Percentiles rank a stretch among this genome's conserved stretches.
Conservation (phyloP, 2,113 vertebrate genomes). For the Otocyon megalotis region DNA sequence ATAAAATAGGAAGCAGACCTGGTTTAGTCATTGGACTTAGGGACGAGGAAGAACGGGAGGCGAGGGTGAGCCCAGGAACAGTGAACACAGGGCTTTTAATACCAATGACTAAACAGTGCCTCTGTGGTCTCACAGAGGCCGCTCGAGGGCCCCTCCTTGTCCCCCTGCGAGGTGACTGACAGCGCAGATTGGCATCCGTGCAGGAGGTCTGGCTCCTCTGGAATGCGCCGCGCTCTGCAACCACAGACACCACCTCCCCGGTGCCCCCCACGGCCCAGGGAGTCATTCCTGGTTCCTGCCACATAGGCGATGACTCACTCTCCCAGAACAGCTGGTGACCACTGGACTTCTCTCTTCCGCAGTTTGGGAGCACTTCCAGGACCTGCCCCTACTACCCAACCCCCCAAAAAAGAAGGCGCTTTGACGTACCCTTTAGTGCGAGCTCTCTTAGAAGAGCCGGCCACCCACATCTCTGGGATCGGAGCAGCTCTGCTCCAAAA, state of each 20-base stretch:
- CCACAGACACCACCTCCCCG: constrained; percentile 46
- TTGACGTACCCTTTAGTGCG: background rate
- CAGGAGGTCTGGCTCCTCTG: constrained; percentile 67
- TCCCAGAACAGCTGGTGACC: constrained; percentile 67
- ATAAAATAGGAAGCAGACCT: background rate
- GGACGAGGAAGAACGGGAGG: background rate
- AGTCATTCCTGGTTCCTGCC: constrained; percentile 54
- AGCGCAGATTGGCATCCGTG: background rate
- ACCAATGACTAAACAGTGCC: constrained; percentile 23
- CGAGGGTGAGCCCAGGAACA: background rate
- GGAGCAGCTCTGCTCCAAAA: background rate
- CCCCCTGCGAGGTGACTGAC: constrained; percentile 27
- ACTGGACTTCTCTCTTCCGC: constrained; percentile 3
- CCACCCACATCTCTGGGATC: background rate
- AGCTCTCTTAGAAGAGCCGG: background rate
- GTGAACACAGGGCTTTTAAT: background rate
- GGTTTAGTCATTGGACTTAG: background rate
- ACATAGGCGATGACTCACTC: constrained; percentile 72
- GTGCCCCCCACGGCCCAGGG: background rate
- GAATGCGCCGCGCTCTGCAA: constrained; percentile 36
- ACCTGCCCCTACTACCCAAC: background rate
- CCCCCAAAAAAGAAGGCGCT: background rate
- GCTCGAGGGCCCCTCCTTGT: background rate
- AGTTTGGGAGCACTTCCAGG: constrained; percentile 48
- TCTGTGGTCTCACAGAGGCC: background rate